These are phyloP conservation scores for Sycophaga agraensis DNA, from an alignment of 1,140 invertebrate genomes.

Conservation along the genomic window DNA sequence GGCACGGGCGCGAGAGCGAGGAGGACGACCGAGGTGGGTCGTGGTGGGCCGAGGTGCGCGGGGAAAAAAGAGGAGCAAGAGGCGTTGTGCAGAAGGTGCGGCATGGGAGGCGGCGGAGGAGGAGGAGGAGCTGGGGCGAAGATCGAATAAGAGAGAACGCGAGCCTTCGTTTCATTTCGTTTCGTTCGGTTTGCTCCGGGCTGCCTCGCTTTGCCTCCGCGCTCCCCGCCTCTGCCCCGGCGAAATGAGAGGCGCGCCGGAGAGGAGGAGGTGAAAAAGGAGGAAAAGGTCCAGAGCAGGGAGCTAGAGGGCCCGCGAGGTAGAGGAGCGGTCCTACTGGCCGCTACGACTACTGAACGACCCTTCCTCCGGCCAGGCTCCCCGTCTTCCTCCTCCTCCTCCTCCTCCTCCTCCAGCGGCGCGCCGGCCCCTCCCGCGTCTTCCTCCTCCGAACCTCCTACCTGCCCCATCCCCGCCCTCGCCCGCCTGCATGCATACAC, in stretches of 20 bases:
- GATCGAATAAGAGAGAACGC: conserved; percentile 41
- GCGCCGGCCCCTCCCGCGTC: background rate
- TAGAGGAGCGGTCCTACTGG: conserved; percentile 33
- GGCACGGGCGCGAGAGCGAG: background rate
- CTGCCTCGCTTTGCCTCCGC: background rate
- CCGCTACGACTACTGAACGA: conserved; percentile 38
- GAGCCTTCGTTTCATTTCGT: conserved; percentile 13
- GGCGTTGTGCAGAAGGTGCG: conserved; percentile 15
- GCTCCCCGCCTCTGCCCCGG: background rate
- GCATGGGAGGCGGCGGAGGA: too few species aligned
- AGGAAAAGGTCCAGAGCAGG: conserved; percentile 21
- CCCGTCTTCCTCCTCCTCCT: conserved; percentile 21
- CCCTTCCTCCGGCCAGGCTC: conserved; percentile 5
- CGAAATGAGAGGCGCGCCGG: conserved; percentile 3
- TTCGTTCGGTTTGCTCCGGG: conserved; percentile 20
- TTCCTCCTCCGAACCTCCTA: background rate
- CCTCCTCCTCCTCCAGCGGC: conserved; percentile 5
- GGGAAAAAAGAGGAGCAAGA: conserved; percentile 15
- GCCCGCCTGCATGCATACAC: background rate
- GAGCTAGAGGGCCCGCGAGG: conserved; percentile 14
- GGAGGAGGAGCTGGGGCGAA: too few species aligned
- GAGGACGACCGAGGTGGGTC: conserved; percentile 9
- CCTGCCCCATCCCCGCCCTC: background rate
- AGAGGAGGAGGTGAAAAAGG: conserved; percentile 15
- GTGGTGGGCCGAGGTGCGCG: too few species aligned